Base-by-base conservation (phyloP, 30 jellyfish, hydroid and myxozoan species). In the Turritopsis dohrnii region DNA sequence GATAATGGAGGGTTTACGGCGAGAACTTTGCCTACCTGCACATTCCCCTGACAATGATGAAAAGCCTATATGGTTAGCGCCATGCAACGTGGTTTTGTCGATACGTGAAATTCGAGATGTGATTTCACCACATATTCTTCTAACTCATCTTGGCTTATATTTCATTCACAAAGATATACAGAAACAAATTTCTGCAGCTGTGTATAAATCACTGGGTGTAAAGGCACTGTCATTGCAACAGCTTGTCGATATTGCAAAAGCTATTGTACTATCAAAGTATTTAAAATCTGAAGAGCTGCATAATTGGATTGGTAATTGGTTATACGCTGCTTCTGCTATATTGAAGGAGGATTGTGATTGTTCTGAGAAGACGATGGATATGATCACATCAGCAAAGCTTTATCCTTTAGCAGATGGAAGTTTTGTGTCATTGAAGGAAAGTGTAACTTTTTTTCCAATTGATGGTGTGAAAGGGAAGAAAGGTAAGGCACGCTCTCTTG, bases 241-340 rank as follows among this genome's bases (percentile, higher is more conserved):
- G 71, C 80, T 91, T 71, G n/a, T 91, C 81, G 97, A 91, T 52
- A 83, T 91, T 7, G 71, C 90, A 80, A 91, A 77, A 52, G 76
- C 79, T 65, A 83, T 66, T 7, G 91, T 90, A 16, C 18, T 16
- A 25, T 3, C 13, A 13, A 5, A 41, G 13, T 41, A 41, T n/a
- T n/a, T 23, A 24, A 23, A 76, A 1, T 1, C 23, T n/a, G 69
- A 52, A 28, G 81, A 82, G 29, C 81, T 81, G 0, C 85, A 83
- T n/a, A 87, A 72, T 7, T 91, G 97, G 97, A 79, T 87, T 72
- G 97, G 97, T 7, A 84, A 87, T 74, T 91, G 97, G 97, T 74
- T 91, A 23, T 53, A 72, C 25, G 71, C 90, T 65, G 90, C 86
- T 22, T 87, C 80, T 27, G 83, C 82, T 28, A 80, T 25, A 52